These are phyloP conservation scores for Girardia tigrina DNA, from an alignment of 2,888 invertebrate species.

Conservation along the genomic window DNA sequence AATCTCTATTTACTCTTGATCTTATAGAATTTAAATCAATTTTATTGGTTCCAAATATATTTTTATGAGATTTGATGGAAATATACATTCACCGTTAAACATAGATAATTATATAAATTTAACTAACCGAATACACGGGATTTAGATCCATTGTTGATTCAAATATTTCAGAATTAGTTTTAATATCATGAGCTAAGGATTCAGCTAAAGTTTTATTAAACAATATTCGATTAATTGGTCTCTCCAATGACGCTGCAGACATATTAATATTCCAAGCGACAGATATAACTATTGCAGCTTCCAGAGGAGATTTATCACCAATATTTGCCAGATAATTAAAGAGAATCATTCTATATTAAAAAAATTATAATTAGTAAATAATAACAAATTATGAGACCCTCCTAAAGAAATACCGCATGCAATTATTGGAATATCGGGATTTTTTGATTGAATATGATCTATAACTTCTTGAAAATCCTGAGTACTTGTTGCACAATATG, in stretches of 20 bases:
- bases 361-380: neutral
- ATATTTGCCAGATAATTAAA: constrained; percentile 64
- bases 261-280: constrained; percentile 65
- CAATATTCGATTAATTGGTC: constrained; percentile 60
- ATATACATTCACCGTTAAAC: no score
- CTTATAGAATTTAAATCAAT: no score
- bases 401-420: constrained; percentile 72
- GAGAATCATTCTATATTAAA: constrained; percentile 57
- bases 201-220: constrained; percentile 63
- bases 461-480: constrained; percentile 66
- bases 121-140: neutral
- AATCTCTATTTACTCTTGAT: no score
- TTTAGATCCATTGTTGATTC: constrained; percentile 33
- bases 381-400: constrained; percentile 52
- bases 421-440: constrained; percentile 59
- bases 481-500: constrained; percentile 69
- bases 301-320: constrained; percentile 53
- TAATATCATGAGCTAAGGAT: constrained; percentile 43
- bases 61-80: no score
- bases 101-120: no score
- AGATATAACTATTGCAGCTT: constrained; percentile 64
- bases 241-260: constrained; percentile 55
- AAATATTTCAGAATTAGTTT: constrained; percentile 41
- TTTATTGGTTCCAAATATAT: no score
- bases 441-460: constrained; percentile 56